phyloP scores from a whole-genome alignment of 1,140 invertebrate species.

The Harpegnathos saltator region DNA sequence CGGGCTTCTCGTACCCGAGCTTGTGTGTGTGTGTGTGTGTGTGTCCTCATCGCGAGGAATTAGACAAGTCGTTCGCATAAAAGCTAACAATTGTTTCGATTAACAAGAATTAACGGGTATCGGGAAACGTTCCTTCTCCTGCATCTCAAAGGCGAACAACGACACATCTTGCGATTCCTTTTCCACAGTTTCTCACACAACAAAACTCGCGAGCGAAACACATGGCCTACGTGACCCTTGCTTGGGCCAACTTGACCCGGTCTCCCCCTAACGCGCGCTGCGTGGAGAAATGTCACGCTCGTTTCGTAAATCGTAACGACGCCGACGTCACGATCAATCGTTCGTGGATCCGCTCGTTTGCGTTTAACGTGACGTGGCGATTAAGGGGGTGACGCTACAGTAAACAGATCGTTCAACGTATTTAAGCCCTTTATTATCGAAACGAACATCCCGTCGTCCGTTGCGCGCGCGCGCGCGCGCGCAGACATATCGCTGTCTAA shows the following conservation, averaged over 20 bases:
- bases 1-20: too few relatives aligned
- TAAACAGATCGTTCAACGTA: not conserved
- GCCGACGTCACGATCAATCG: not conserved
- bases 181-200: too few relatives aligned
- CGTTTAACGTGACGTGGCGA: not conserved
- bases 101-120: too few relatives aligned
- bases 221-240: not conserved
- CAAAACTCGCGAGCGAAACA: not conserved
- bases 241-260: not conserved
- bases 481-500: not conserved
- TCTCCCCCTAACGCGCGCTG: not conserved
- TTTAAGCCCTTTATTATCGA: not conserved
- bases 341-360: not conserved
- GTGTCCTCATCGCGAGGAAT: too few relatives aligned
- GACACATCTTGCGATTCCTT: too few relatives aligned
- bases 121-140: too few relatives aligned
- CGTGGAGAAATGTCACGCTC: not conserved
- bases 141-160: too few relatives aligned
- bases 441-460: not conserved
- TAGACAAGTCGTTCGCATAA: too few relatives aligned
- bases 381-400: not conserved
- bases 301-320: constrained; percentile 4
- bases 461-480: too few relatives aligned
- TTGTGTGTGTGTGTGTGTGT: too few relatives aligned
- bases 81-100: too few relatives aligned